phyloP scores from a whole-genome alignment of 2,888 invertebrate species.

The Acronicta alni region DNA sequence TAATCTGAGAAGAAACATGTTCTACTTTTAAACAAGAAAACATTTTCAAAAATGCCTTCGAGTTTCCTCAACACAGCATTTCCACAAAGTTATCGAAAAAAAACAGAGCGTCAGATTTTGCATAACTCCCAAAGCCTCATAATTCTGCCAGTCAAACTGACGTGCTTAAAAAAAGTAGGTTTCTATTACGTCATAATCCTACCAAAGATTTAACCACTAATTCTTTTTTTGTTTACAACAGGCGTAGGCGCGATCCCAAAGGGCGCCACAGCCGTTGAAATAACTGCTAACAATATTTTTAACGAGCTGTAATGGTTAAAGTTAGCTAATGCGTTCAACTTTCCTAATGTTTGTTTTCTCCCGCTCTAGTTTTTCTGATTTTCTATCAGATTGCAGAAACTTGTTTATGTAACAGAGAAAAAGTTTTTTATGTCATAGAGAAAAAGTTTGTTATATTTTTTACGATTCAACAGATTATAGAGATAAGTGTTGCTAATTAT shows the following conservation, averaged over 20 bases:
- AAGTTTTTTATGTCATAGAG: neutral
- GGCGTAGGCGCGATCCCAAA: constrained; percentile 11
- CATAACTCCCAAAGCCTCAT: constrained; percentile 6
- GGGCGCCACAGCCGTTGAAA: constrained; percentile 39
- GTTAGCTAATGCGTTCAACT: constrained; percentile 66
- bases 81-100: neutral
- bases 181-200: constrained; percentile 18
- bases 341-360: constrained; percentile 64
- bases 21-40: constrained; percentile 5
- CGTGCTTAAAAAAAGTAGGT: constrained; percentile 18
- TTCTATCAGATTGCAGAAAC: constrained; percentile 41
- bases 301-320: constrained; percentile 68
- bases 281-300: constrained; percentile 64
- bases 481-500: neutral
- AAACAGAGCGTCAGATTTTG: constrained; percentile 12
- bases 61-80: constrained; percentile 9
- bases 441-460: neutral
- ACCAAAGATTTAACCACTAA: constrained; percentile 31
- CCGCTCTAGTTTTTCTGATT: constrained; percentile 55
- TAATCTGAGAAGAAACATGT: too few species aligned
- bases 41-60: neutral
- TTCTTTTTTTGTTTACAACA: constrained; percentile 33
- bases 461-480: neutral
- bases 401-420: constrained; percentile 10
- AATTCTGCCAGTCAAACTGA: constrained; percentile 25